These are phyloP conservation scores for Dallia pectoralis DNA, from an alignment of 2,797 vertebrate species.

Conservation along the genomic window DNA sequence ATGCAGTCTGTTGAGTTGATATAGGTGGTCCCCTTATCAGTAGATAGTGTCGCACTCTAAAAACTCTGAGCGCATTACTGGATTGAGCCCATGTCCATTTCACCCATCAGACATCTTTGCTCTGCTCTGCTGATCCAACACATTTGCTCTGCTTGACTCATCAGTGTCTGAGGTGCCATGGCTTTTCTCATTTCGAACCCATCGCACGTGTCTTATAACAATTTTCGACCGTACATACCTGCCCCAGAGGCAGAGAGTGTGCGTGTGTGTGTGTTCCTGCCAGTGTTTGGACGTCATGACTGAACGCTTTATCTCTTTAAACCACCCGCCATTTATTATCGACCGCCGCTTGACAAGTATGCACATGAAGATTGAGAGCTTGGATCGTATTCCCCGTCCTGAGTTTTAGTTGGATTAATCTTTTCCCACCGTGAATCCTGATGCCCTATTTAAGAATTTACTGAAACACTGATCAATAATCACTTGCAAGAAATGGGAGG, in stretches of 20 bases:
- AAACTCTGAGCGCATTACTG: too few species aligned
- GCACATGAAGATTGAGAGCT: neutral
- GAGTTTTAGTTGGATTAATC: neutral
- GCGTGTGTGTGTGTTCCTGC: neutral
- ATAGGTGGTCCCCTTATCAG: too few species aligned
- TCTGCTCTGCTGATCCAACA: slow-evolving; percentile 45
- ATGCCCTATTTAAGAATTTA: slow-evolving; percentile 1
- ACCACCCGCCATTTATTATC: neutral
- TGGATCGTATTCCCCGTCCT: neutral
- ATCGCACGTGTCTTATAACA: slow-evolving; percentile 22
- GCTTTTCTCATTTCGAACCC: slow-evolving; percentile 17
- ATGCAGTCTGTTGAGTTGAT: too few species aligned
- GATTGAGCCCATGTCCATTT: too few species aligned
- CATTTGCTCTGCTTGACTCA: slow-evolving; percentile 30
- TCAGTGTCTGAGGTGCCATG: slow-evolving; percentile 22
- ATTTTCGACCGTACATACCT: slow-evolving; percentile 8
- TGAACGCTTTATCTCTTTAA: neutral
- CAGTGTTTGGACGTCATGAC: neutral
- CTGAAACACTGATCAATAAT: slow-evolving; percentile 3
- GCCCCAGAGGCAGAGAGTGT: neutral
- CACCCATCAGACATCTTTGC: slow-evolving; percentile 3
- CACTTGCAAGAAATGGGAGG: slow-evolving; percentile 10
- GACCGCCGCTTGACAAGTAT: neutral
- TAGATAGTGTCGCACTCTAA: too few species aligned
- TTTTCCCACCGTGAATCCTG: neutral